Conservation (phyloP, 2,113 vertebrate species). For the Gallinago paraguaiae region DNA sequence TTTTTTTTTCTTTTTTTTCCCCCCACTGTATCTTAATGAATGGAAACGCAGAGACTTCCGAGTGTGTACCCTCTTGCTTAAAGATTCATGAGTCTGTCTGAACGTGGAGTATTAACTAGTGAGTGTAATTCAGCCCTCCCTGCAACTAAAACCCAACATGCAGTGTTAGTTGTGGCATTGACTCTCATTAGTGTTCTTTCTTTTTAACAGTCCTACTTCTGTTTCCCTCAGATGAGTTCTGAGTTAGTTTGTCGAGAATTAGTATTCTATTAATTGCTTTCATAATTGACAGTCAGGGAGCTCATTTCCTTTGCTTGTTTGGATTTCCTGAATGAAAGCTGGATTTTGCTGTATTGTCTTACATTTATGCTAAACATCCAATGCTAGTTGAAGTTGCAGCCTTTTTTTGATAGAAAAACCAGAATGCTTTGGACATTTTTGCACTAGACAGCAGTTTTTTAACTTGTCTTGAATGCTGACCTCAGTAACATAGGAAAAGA, state of each 20-base stretch:
- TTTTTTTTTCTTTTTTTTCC: too few relatives aligned
- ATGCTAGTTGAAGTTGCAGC: background rate
- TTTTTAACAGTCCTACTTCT: background rate
- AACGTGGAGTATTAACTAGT: accelerated
- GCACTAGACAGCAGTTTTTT: background rate
- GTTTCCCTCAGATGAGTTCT: background rate
- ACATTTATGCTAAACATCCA: background rate
- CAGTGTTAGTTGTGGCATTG: background rate
- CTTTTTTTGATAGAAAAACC: background rate
- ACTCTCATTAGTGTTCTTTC: background rate
- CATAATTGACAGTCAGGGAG: background rate
- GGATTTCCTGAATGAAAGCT: background rate
- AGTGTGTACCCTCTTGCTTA: background rate
- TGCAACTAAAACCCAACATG: accelerated
- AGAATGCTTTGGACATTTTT: background rate
- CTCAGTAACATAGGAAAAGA: background rate
- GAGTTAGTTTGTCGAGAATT: background rate
- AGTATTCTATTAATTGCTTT: constrained; percentile 3
- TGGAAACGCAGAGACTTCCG: accelerated
- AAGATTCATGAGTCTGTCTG: background rate
- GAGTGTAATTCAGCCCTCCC: background rate
- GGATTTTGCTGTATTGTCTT: background rate
- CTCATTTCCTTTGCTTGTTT: constrained; percentile 10
- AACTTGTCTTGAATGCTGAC: background rate
- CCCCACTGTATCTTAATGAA: accelerated